phyloP scores from a whole-genome alignment of 2,888 invertebrate genomes.

The Pecten maximus region DNA sequence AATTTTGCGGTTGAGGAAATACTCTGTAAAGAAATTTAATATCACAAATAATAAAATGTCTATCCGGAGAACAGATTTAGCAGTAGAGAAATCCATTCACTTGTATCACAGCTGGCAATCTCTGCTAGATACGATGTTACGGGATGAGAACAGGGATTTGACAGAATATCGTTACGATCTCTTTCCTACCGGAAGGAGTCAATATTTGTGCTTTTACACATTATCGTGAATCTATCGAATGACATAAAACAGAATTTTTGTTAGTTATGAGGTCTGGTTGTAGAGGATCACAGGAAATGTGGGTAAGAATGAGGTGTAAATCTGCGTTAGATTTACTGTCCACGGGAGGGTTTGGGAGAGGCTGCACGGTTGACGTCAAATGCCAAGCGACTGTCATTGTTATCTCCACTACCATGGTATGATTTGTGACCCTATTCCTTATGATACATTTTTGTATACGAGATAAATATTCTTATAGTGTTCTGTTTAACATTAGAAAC shows the following conservation, averaged over 20 bases:
- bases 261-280: neutral
- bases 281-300: neutral
- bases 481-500: neutral
- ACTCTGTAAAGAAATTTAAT: constrained; percentile 9
- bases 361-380: neutral
- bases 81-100: neutral
- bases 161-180: neutral
- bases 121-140: neutral
- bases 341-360: neutral
- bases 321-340: neutral
- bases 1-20: constrained; percentile 2
- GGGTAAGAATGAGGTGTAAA: neutral
- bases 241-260: constrained; percentile 10
- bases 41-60: constrained; percentile 26
- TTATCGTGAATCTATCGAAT: constrained; percentile 22
- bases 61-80: neutral
- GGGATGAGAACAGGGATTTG: neutral
- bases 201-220: constrained; percentile 14
- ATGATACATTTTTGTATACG: neutral
- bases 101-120: neutral
- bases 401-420: neutral
- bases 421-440: neutral
- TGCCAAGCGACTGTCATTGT: neutral
- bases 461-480: neutral
- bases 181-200: neutral